Evolutionary conservation across 2,888 invertebrate genomes (phyloP), one percentile per base, ranked within the genome.

Genomic region (Pseudanteris insignis): DNA sequence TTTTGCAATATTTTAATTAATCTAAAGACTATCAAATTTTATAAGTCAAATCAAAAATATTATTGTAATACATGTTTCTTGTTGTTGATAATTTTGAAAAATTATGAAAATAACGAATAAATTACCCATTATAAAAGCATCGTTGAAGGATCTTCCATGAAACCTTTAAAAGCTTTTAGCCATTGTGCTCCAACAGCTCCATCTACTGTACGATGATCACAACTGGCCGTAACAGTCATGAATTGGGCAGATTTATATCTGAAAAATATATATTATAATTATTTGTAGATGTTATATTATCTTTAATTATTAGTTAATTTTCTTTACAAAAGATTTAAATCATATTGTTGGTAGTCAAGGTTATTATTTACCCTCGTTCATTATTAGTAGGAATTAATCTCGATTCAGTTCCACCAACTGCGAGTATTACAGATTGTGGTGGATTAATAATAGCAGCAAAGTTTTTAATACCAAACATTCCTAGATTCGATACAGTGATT

Each of bases 131-230:
- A 97, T 73, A 98, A 85, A 65, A 99, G 87, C 91, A 99, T 99
- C 64, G 90, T 89, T 67, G 90, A 87, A 14, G 99, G 99, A 75
- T 95, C 91, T 82, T 98, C 96, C 66, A 99, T 82, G 77, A 88
- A 89, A 60, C 88, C 87, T 70, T 89, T 90, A 84, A 99, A 95
- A 41, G 89, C 90, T 72, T 90, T 85, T 75, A 99, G 85, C 96
- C 96, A 99, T 77, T 90, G 88, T 1, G 99, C 99, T 46, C 96
- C 99, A 2, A 99, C 91, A 67, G 98, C 98, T 37, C 99, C 99
- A 81, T 99, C 98, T 4, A 99, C 92, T 13, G 96, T 94, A 72
- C 99, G 86, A 81, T 99, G 99, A 83, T 99, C 99, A 72, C 94
- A 94, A 68, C 97, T 96, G 62, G 98, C 85, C 10, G 98, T 98